Evolutionary conservation across 2,888 invertebrate genomes (phyloP).

Genomic region (Acrocyrtus sp.): DNA sequence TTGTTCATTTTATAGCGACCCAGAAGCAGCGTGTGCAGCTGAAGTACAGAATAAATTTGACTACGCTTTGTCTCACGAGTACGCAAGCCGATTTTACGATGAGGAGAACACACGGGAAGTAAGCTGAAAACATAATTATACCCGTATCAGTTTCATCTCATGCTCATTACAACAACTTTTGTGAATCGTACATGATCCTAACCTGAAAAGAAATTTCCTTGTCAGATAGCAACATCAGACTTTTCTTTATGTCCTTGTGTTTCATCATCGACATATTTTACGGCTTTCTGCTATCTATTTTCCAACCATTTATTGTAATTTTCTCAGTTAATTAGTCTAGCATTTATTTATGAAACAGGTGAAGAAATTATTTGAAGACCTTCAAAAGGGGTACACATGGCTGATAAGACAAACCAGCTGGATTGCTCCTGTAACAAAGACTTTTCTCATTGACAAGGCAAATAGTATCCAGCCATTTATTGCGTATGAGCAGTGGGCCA

Average conservation of each 20-base stretch:
- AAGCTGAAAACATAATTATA: not conserved
- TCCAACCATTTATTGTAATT: not conserved
- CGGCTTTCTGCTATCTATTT: slow-evolving; percentile 4
- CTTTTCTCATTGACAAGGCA: slow-evolving; percentile 47
- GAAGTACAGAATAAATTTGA: slow-evolving; percentile 46
- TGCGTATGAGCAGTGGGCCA: slow-evolving; percentile 36
- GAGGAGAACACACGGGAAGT: slow-evolving; percentile 38
- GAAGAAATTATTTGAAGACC: slow-evolving; percentile 42
- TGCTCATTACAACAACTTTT: not conserved
- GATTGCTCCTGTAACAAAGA: slow-evolving; percentile 34
- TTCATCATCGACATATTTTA: no score
- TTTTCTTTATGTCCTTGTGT: no score
- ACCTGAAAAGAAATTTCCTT: not conserved
- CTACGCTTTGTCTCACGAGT: slow-evolving; percentile 41
- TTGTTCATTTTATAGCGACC: slow-evolving; percentile 22
- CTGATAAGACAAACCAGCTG: slow-evolving; percentile 48
- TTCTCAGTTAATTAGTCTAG: not conserved
- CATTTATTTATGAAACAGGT: slow-evolving; percentile 6
- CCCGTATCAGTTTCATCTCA: not conserved
- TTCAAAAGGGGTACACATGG: slow-evolving; percentile 45
- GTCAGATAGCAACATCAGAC: no score
- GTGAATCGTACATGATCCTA: not conserved
- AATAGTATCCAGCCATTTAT: slow-evolving; percentile 41
- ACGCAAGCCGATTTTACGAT: slow-evolving; percentile 37
- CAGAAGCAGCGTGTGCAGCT: slow-evolving; percentile 41